phyloP scores from a whole-genome alignment of 2,888 invertebrate species.

The Catocala nupta region DNA sequence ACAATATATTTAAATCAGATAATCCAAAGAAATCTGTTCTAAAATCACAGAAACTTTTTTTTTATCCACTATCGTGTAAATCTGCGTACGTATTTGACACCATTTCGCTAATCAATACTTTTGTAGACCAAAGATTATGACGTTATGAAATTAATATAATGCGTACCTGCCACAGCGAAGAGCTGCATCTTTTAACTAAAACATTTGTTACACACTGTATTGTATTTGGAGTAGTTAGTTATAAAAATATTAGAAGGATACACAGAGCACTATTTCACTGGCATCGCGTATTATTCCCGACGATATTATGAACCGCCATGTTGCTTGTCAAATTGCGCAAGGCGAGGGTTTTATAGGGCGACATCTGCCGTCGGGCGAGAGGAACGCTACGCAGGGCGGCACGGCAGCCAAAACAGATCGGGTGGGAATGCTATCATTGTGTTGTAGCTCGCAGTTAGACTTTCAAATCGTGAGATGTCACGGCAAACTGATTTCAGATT shows the following conservation, averaged over 20 bases:
- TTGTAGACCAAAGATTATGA: conserved; percentile 38
- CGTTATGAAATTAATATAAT: conserved; percentile 18
- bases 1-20: conserved; percentile 4
- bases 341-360: conserved; percentile 53
- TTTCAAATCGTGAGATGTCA: conserved; percentile 58
- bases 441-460: conserved; percentile 43
- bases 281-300: conserved; percentile 61
- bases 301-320: conserved; percentile 50
- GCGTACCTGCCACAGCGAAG: conserved; percentile 44
- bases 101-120: conserved; percentile 68
- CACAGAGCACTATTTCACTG: conserved; percentile 52
- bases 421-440: conserved; percentile 47
- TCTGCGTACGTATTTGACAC: conserved; percentile 44
- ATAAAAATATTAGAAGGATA: conserved; percentile 10
- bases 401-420: conserved; percentile 35
- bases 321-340: conserved; percentile 54
- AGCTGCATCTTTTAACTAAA: conserved; percentile 41
- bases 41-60: too few species aligned
- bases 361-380: conserved; percentile 67
- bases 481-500: conserved; percentile 48
- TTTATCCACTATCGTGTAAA: not conserved
- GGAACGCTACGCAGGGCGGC: conserved; percentile 48
- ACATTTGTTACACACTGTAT: conserved; percentile 34
- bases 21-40: not conserved
- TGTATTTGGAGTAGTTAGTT: conserved; percentile 15